phyloP scores from a whole-genome alignment of 2,797 vertebrate genomes.

The Lepidocolaptes lacrymiger region DNA sequence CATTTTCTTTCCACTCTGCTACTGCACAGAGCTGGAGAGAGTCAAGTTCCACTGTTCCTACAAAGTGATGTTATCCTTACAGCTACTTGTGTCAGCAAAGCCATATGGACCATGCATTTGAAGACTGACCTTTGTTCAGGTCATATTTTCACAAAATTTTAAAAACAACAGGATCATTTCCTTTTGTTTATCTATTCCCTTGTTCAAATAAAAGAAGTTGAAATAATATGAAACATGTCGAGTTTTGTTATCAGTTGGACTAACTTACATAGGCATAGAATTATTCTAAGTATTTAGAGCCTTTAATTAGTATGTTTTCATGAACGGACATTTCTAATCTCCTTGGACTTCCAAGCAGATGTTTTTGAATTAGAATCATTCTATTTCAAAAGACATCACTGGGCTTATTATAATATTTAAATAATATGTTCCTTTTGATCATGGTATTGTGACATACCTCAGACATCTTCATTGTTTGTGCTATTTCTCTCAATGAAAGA shows the following conservation, averaged over 20 bases:
- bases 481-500: slow-evolving; percentile 68
- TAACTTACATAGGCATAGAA: slow-evolving; percentile 69
- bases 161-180: slow-evolving; percentile 49
- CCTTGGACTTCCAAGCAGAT: slow-evolving; percentile 72
- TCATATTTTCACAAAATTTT: slow-evolving; percentile 56
- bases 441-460: slow-evolving; percentile 75
- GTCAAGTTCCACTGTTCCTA: slow-evolving; percentile 19
- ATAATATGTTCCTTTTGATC: slow-evolving; percentile 75
- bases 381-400: slow-evolving; percentile 73
- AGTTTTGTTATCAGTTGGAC: slow-evolving; percentile 69
- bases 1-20: slow-evolving; percentile 42
- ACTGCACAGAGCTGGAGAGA: slow-evolving; percentile 26
- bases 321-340: slow-evolving; percentile 68
- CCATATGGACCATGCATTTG: slow-evolving; percentile 34
- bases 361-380: slow-evolving; percentile 74
- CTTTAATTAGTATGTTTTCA: slow-evolving; percentile 75
- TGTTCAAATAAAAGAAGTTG: slow-evolving; percentile 68
- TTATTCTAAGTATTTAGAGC: slow-evolving; percentile 74
- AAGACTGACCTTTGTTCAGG: slow-evolving; percentile 46
- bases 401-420: slow-evolving; percentile 73
- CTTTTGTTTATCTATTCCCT: slow-evolving; percentile 62
- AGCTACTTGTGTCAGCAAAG: slow-evolving; percentile 48
- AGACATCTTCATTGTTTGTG: slow-evolving; percentile 75
- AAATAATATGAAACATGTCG: slow-evolving; percentile 71
- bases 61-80: slow-evolving; percentile 51